Base-by-base conservation (phyloP, 2,113 vertebrate genomes). In the Marcusenius ussheri region DNA sequence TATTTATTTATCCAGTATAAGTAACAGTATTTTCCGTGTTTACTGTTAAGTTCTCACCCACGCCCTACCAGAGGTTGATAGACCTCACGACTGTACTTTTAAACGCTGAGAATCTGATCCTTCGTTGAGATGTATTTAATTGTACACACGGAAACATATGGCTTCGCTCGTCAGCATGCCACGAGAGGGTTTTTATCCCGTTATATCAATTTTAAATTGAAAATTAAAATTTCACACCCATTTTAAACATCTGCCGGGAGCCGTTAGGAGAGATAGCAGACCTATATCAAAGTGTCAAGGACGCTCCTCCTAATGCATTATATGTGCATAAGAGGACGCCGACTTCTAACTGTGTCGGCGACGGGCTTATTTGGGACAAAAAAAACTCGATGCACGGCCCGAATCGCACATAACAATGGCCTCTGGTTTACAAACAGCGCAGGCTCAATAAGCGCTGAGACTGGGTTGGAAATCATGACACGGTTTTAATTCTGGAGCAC, bases 401-500 rank as follows among this genome's bases (percentile, higher is more conserved):
- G 15, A 47, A n/a, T 51, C 49, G 47, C 49, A 35, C 45, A 19
- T 13, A 89, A 80, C 46, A 17, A n/a, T 35, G 70, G 88, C 27
- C 46, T 49, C n/a, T 51, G 19, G 45, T 31, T 89, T 35, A 49
- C 47, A 27, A 51, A 53, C 27, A 49, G 66, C 45, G 88, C 31
- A n/a, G 24, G 39, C 50, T 27, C 50, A 39, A 31, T 27, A 53
- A 27, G n/a, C 19, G 24, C 58, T 56, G 88, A 58, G n/a, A 51
- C 77, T 58, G 13, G 58, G 53, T 17, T 84, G 15, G 24, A 45
- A 35, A 83, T 46, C 74, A 70, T 83, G 46, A 70, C 49, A 51
- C 31, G 88, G 83, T 88, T 47, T 88, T 83, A 42, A 49, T 88
- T 83, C 17, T 74, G n/a, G 53, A 56, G 87, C 24, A 21, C 46